Percentiles rank a stretch among this genome's conserved stretches.
These are phyloP conservation scores for Drosophila sp. DNA, from an alignment of 1,140 invertebrate genomes.

Conservation along the genomic window DNA sequence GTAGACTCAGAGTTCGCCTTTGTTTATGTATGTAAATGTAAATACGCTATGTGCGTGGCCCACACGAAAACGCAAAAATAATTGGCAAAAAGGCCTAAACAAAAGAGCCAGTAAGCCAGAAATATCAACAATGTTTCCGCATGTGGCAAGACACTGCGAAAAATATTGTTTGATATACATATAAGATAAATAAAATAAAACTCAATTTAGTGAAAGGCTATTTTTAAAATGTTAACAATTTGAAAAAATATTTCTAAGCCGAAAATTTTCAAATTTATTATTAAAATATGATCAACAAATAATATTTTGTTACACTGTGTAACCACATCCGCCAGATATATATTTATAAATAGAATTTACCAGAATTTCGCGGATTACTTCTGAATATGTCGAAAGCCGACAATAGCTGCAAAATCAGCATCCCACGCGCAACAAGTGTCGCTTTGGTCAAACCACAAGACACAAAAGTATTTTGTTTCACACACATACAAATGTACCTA, in stretches of 20 bases:
- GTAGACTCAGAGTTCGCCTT: constrained; percentile 4
- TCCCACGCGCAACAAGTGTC: constrained; percentile 72
- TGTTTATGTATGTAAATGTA: constrained; percentile 27
- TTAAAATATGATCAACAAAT: too few species aligned
- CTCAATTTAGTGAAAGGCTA: not conserved
- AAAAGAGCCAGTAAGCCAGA: constrained; percentile 16
- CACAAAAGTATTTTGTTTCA: constrained; percentile 64
- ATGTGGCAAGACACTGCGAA: constrained; percentile 30
- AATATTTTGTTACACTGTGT: constrained; percentile 8
- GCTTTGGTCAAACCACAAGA: constrained; percentile 48
- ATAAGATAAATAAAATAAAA: not conserved
- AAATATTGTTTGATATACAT: not conserved
- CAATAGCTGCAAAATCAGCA: constrained; percentile 19
- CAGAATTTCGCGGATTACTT: constrained; percentile 9
- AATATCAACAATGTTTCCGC: constrained; percentile 26
- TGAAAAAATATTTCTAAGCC: too few species aligned
- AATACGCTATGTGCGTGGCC: constrained; percentile 28
- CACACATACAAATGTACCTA: constrained; percentile 9
- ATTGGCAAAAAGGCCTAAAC: constrained; percentile 32
- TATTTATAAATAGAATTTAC: constrained; percentile 5
- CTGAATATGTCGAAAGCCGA: constrained; percentile 3
- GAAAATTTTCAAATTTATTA: too few species aligned
- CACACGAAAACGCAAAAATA: constrained; percentile 29
- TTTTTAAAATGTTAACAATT: too few species aligned
- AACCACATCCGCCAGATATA: not conserved